Evolutionary conservation across 1,140 invertebrate species (phyloP), one percentile per base, ranked within the genome.

Genomic region (Melitaea cinxia): DNA sequence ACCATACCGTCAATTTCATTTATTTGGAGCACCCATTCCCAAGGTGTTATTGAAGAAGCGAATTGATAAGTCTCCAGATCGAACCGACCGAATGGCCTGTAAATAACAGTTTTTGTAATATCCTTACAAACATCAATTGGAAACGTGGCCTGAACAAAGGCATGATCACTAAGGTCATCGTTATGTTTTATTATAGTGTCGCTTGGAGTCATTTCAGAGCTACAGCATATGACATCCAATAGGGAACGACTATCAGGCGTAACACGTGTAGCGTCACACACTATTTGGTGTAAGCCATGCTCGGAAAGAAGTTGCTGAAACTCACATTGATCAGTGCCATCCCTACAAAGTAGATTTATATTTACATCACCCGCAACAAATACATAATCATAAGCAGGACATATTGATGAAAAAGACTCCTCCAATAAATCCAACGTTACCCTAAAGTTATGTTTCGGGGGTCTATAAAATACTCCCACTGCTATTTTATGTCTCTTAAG

Each of bases 141-240:
- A n/a, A 56, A 56, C 6, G 0, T 21, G 17, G 19, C 19, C 14
- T 37, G 30, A 39, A 56, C 30, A 56, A 39, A 56, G 6, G 35
- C 35, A 14, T 56, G 54, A 24, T 56, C 54, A 56, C 54, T 56
- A 4, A 56, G 54, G n/a, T 56, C 54, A 10, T 56, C 54, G 23
- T 56, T 56, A 52, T 28, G 49, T 28, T 28, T 24, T 52, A 52
- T 5, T 28, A 24, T 26, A 28, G 28, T 12, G n/a, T 28, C 26
- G 28, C 14, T 12, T 28, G 49, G 23, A 52, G 26, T 26, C 6
- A 52, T 2, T 52, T 52, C 49, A 26, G 10, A 7, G 28, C 26
- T 52, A 52, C 49, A 52, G 14, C 49, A 52, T 28, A 52, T 52
- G 14, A 52, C 49, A 52, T 28, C 23, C 17, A 28, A 28, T 17